These are phyloP conservation scores for Priocnemis perturbator DNA, from an alignment of 2,888 invertebrate genomes.

Conservation along the genomic window DNA sequence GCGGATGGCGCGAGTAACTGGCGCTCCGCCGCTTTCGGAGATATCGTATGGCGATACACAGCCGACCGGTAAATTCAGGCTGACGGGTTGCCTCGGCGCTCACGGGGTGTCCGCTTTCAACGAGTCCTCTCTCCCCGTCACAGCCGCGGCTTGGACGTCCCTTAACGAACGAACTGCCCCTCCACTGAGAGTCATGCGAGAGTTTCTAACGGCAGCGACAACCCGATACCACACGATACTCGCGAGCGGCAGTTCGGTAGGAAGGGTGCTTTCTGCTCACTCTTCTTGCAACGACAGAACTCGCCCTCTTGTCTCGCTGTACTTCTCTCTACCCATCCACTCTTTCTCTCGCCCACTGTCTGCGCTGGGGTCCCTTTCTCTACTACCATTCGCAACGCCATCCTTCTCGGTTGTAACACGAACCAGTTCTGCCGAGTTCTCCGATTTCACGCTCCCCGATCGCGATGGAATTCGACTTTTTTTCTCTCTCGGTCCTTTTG, in stretches of 20 bases:
- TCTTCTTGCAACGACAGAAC: too few relatives aligned
- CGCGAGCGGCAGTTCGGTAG: not conserved
- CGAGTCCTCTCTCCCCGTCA: slow-evolving; percentile 39
- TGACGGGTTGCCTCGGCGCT: slow-evolving; percentile 17
- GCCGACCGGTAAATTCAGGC: slow-evolving; percentile 35
- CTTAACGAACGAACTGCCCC: slow-evolving; percentile 28
- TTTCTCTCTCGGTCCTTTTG: slow-evolving; percentile 17
- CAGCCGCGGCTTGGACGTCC: slow-evolving; percentile 30
- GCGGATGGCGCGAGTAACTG: not conserved
- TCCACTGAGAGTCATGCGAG: slow-evolving; percentile 29
- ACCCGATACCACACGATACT: slow-evolving; percentile 36
- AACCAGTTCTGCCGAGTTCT: slow-evolving; percentile 44
- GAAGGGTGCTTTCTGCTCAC: not conserved
- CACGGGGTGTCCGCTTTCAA: slow-evolving; percentile 40
- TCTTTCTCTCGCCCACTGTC: not conserved
- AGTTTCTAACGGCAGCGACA: slow-evolving; percentile 31
- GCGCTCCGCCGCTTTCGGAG: slow-evolving; percentile 16
- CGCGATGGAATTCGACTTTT: slow-evolving; percentile 39
- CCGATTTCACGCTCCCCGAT: slow-evolving; percentile 42
- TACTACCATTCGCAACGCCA: not conserved
- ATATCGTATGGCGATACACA: slow-evolving; percentile 25
- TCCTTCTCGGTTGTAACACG: slow-evolving; percentile 26
- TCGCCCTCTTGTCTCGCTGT: slow-evolving; percentile 11
- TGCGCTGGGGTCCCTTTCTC: not conserved
- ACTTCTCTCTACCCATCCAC: not conserved